Evolutionary conservation across 2,113 vertebrate genomes (phyloP), one percentile per base, ranked within the genome.

Genomic region (Abramis brama): DNA sequence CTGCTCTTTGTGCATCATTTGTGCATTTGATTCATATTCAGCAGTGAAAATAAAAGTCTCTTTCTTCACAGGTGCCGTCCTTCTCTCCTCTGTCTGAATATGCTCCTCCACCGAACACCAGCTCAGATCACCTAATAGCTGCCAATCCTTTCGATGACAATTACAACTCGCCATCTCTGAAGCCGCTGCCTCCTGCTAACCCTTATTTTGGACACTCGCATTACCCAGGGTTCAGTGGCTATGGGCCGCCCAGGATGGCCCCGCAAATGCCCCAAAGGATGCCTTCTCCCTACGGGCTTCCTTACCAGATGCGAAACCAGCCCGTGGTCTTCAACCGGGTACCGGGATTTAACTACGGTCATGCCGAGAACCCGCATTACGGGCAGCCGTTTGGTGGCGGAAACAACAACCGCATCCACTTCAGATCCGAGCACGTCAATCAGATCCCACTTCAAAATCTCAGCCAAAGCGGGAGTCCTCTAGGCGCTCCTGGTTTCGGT

Each of bases 71-170:
- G 96, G 93, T 91, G 1, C 86, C 93, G 6, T 91, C 93, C 66
- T 94, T 95, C 91, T 91, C 94, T 88, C 94, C 95, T 57, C 89
- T 96, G 52, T 97, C 96, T 60, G 96, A 97, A 93, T 97, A 96
- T 90, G 96, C 96, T 80, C 96, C 96, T 73, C 96, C 96, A 21
- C 94, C 91, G 6, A 96, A 96, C 91, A 95, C 96, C 78, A 97
- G 95, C 89, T 93, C 96, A 9, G 96, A 97, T 90, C 96, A 97
- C 90, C 93, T 97, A 86, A 93, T 97, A 92, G 96, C 96, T 76
- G 93, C 94, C 85, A 97, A 97, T 89, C 96, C 96, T 0, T 97
- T 97, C 91, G 96, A 97, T 87, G 96, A 97, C 92, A 94, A 94
- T 91, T 97, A 96, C 89, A 94, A 88, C 82, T 89, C 93, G 3